Conservation (phyloP, 2,113 vertebrate species). For the Acanthisitta chloris region DNA sequence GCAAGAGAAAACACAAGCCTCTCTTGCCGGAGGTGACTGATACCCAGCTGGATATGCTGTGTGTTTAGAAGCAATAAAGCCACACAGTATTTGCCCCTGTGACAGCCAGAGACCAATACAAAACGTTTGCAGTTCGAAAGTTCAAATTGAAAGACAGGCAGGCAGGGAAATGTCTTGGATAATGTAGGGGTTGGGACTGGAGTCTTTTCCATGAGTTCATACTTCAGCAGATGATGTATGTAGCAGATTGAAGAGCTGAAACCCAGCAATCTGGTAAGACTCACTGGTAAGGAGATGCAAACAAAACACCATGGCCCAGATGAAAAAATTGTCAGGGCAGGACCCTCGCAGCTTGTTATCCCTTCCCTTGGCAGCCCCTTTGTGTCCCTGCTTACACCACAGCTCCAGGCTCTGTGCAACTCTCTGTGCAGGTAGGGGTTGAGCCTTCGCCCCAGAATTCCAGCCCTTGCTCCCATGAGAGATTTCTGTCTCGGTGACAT, state of each 20-base stretch:
- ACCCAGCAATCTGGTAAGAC: neutral
- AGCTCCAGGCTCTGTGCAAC: neutral
- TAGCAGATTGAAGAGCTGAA: neutral
- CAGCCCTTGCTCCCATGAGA: neutral
- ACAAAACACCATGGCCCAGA: neutral
- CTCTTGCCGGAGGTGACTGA: neutral
- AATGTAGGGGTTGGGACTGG: neutral
- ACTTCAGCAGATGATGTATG: too few species aligned
- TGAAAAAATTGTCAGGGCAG: neutral
- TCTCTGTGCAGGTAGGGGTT: neutral
- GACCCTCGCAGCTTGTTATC: neutral
- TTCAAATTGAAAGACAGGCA: neutral
- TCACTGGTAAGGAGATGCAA: neutral
- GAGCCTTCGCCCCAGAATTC: neutral
- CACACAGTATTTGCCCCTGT: neutral
- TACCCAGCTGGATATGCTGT: neutral
- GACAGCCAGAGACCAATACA: rapidly evolving
- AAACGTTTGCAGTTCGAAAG: neutral
- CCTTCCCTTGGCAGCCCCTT: neutral
- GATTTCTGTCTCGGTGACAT: neutral
- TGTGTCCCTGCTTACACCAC: rapidly evolving
- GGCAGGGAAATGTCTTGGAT: neutral
- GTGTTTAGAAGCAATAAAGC: neutral
- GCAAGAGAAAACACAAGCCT: neutral
- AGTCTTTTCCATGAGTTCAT: neutral